phyloP scores from a whole-genome alignment of 2,797 vertebrate species.

The Paedocypris micromegethes region DNA sequence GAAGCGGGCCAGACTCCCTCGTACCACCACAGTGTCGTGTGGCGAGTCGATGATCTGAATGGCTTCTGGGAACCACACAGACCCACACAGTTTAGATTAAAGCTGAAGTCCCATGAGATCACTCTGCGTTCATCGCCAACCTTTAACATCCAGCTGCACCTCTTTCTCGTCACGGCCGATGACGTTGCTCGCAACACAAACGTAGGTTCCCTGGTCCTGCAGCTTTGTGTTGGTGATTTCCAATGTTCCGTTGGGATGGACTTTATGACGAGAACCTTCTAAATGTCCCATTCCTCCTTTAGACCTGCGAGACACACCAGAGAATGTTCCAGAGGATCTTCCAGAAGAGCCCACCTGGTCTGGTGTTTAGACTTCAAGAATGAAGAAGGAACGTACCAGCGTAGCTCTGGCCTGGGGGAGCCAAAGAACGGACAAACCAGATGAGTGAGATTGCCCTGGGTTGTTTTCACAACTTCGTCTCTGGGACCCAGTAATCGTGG shows the following conservation, averaged over 20 bases:
- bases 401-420: conserved; percentile 86
- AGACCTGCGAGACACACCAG: conserved; percentile 71
- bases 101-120: too few relatives aligned
- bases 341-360: too few relatives aligned
- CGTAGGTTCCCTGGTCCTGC: conserved; percentile 89
- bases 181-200: conserved; percentile 87
- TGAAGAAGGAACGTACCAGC: conserved; percentile 71
- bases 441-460: conserved; percentile 76
- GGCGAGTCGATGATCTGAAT: conserved; percentile 82
- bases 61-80: conserved; percentile 67
- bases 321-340: too few relatives aligned
- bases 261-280: conserved; percentile 83
- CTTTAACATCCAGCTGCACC: conserved; percentile 92
- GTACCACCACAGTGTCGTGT: conserved; percentile 75
- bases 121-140: conserved; percentile 56
- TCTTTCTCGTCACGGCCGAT: conserved; percentile 87
- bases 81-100: too few relatives aligned
- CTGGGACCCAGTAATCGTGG: conserved; percentile 79
- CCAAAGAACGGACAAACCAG: conserved; percentile 91
- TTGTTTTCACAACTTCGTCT: conserved; percentile 80
- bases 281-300: conserved; percentile 89
- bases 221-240: conserved; percentile 80
- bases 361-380: too few relatives aligned
- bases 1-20: conserved; percentile 77
- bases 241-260: conserved; percentile 83